phyloP scores from a whole-genome alignment of 2,888 invertebrate species.

The Synanthedon formicaeformis region DNA sequence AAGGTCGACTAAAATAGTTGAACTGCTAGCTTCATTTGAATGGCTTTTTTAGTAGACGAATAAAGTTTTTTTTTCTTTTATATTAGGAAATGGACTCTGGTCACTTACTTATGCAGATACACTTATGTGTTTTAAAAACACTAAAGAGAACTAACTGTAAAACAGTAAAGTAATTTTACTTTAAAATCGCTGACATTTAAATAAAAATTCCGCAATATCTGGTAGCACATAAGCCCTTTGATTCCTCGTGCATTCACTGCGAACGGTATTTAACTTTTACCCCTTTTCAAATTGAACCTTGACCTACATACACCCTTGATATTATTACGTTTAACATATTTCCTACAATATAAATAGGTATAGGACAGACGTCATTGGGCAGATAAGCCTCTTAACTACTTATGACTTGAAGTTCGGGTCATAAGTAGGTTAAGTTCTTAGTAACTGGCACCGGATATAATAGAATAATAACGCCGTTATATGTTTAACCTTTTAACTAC shows the following conservation, averaged over 20 bases:
- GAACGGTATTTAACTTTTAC: not conserved
- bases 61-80: no score
- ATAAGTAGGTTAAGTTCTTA: slow-evolving; percentile 3
- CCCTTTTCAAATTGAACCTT: slow-evolving; percentile 21
- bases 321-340: slow-evolving; percentile 13
- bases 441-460: not conserved
- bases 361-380: slow-evolving; percentile 12
- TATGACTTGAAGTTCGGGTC: slow-evolving; percentile 9
- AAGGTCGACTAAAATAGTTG: no score
- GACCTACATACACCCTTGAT: slow-evolving; percentile 34
- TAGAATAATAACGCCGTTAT: not conserved
- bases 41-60: no score
- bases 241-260: not conserved
- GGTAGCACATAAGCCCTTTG: slow-evolving; percentile 3
- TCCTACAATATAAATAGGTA: slow-evolving; percentile 1
- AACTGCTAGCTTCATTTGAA: no score
- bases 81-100: no score
- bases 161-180: no score
- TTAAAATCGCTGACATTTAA: no score
- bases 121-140: no score
- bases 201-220: no score
- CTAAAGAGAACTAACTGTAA: no score
- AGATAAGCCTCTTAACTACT: slow-evolving; percentile 18
- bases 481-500: not conserved
- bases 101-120: no score